phyloP scores from a whole-genome alignment of 2,888 invertebrate genomes.

The Drosophila setosimentum region DNA sequence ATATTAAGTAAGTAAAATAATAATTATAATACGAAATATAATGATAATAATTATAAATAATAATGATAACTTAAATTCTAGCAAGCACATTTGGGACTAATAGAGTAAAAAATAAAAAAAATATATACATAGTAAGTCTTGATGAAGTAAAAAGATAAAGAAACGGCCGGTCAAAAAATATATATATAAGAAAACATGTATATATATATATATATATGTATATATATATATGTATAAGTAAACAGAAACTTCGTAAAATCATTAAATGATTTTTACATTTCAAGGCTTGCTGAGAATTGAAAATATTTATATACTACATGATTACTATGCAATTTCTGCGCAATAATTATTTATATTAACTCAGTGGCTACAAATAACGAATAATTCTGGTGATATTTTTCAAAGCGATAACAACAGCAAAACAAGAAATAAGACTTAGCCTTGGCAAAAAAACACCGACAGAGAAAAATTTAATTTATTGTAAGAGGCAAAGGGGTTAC shows the following conservation, averaged over 20 bases:
- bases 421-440: slow-evolving; percentile 17
- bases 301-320: not conserved
- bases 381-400: slow-evolving; percentile 47
- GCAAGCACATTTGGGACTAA: too few relatives aligned
- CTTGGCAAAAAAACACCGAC: slow-evolving; percentile 22
- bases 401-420: slow-evolving; percentile 3
- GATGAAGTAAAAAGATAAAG: not conserved
- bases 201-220: too few relatives aligned
- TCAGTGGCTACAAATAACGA: slow-evolving; percentile 15
- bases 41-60: not conserved
- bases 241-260: not conserved
- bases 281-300: slow-evolving; percentile 13
- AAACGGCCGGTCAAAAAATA: not conserved
- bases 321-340: slow-evolving; percentile 21
- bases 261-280: slow-evolving; percentile 7
- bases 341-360: slow-evolving; percentile 26
- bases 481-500: slow-evolving; percentile 28
- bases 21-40: not conserved
- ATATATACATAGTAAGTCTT: not conserved
- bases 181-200: not conserved
- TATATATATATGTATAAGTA: not conserved
- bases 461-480: slow-evolving; percentile 53
- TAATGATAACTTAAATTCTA: not conserved
- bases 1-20: too few relatives aligned
- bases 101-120: not conserved